Evolutionary conservation across 1,140 invertebrate species (phyloP), one percentile per base, ranked within the genome.

Genomic region (Zeugodacus cucurbitae): DNA sequence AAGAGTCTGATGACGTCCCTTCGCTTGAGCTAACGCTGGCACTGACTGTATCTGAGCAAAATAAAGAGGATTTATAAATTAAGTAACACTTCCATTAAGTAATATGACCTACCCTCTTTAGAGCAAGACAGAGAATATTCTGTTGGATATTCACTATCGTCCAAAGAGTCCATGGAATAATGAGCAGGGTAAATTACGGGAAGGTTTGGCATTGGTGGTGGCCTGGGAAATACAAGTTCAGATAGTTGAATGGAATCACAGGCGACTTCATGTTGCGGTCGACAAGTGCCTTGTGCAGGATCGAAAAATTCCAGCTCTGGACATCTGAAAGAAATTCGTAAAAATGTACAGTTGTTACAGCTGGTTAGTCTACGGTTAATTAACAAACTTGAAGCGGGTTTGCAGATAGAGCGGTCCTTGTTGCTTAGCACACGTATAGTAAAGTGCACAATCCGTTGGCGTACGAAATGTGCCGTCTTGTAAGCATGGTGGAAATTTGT

Each of bases 371-470:
- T 10, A 1, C 22, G 20, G 1, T 70, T 20, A 64, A n/a, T 85
- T 41, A 22, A 90, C 89, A 89, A 78, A 93, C 89, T 90, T 93
- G 86, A 90, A 92, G 44, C 93, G 91, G 7, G 91, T 92, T 37
- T 94, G 93, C 88, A 92, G 87, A 86, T 93, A 94, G 54, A 90
- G 89, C 20, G 91, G 90, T 87, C 82, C 91, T 1, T 64, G 26
- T 88, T 91, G 91, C 86, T 90, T 88, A 57, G 90, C 91, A 88
- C 93, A 94, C n/a, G 90, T 92, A 87, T 93, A 94, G 89, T 94
- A 94, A 6, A 93, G 44, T 22, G 91, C 90, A 85, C 93, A 93
- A 89, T 94, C 92, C 17, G 89, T 91, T n/a, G 92, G 90, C 26
- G 92, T 92, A 34, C 91, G 89, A 74, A 94, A 94, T 37, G 90